Percentiles rank a stretch among this genome's conserved stretches.
Evolutionary conservation across 2,888 invertebrate genomes (phyloP).

Genomic region (Drosophila mimetica): DNA sequence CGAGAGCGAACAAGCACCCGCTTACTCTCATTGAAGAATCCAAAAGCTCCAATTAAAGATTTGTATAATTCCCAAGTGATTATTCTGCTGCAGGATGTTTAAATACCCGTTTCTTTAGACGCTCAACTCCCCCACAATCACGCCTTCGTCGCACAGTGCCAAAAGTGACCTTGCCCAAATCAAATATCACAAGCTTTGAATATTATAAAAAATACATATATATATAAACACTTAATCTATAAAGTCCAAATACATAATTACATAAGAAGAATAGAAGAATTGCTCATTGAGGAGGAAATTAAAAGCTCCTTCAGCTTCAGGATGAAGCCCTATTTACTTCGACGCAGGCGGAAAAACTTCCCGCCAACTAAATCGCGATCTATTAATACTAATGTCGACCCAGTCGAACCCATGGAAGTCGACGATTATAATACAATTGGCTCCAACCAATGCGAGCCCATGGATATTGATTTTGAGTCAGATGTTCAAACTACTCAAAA

Average conservation of each 20-base stretch:
- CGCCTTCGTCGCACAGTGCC: background rate
- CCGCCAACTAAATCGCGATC: background rate
- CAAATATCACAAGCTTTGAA: background rate
- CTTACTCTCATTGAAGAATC: background rate
- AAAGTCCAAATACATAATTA: too few relatives aligned
- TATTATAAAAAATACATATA: background rate
- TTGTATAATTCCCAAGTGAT: slow-evolving; percentile 6
- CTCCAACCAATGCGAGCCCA: background rate
- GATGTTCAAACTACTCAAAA: background rate
- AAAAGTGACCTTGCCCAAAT: background rate
- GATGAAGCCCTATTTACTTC: background rate
- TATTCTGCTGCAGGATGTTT: background rate
- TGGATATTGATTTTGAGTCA: background rate
- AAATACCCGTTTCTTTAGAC: background rate
- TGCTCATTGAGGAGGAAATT: too few relatives aligned
- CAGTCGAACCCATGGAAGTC: background rate
- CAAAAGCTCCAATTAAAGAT: background rate
- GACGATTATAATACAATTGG: background rate
- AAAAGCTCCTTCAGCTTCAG: background rate
- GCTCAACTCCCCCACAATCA: background rate
- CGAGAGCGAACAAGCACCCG: background rate
- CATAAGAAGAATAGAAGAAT: too few relatives aligned
- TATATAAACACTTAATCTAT: background rate
- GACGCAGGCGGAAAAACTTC: background rate
- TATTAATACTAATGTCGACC: background rate